phyloP scores from a whole-genome alignment of 2,888 invertebrate genomes.

The Rhodophaea formosa region DNA sequence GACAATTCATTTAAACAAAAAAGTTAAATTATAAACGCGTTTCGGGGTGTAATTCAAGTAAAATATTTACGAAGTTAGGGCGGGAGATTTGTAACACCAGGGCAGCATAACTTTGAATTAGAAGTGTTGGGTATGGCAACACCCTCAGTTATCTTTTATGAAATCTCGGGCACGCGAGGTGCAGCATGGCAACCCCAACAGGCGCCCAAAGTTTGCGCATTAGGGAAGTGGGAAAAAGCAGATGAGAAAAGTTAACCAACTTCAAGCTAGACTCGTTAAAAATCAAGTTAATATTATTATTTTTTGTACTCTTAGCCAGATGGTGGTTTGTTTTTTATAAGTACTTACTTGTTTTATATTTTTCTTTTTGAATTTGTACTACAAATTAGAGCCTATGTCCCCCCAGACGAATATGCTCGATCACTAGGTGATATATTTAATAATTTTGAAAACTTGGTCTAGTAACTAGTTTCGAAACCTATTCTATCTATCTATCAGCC shows the following conservation, averaged over 20 bases:
- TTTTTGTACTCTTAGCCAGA: background rate
- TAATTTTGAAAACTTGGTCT: too few relatives aligned
- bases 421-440: too few relatives aligned
- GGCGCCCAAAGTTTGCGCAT: slow-evolving; percentile 56
- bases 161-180: slow-evolving; percentile 48
- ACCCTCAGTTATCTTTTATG: slow-evolving; percentile 31
- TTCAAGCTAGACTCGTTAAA: slow-evolving; percentile 6
- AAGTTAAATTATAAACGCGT: background rate
- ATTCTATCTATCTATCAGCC: too few relatives aligned
- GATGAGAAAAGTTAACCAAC: slow-evolving; percentile 55
- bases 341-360: too few relatives aligned
- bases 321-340: background rate
- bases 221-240: slow-evolving; percentile 62
- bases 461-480: too few relatives aligned
- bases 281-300: background rate
- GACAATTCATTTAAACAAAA: background rate
- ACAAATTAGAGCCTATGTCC: too few relatives aligned
- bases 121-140: background rate
- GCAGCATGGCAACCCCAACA: slow-evolving; percentile 37
- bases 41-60: background rate
- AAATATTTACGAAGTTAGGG: background rate
- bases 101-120: slow-evolving; percentile 4
- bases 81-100: background rate
- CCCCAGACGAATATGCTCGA: too few relatives aligned
- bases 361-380: too few relatives aligned